phyloP scores from a whole-genome alignment of 1,140 invertebrate genomes.

The Tribolium castaneum region DNA sequence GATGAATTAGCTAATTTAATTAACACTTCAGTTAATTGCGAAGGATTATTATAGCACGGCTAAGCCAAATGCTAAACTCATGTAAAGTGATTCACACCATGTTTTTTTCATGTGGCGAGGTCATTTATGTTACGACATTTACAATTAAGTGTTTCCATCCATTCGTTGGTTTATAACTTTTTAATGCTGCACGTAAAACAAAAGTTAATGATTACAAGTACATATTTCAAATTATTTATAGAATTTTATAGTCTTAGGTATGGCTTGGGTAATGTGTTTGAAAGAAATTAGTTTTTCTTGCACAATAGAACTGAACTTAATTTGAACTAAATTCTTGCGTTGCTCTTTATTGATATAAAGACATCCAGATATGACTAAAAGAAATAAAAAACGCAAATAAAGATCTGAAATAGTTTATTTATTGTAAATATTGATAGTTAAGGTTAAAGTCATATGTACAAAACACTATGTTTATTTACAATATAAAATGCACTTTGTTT shows the following conservation, averaged over 20 bases:
- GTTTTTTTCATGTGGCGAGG: neutral
- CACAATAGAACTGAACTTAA: neutral
- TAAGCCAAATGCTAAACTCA: neutral
- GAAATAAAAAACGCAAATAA: constrained; percentile 5
- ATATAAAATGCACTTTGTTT: constrained; percentile 59
- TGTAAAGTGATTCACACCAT: neutral
- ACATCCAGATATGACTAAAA: no score
- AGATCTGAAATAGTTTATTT: constrained; percentile 56
- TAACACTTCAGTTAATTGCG: neutral
- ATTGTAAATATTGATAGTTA: constrained; percentile 61
- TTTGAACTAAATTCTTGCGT: no score
- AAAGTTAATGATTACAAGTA: neutral
- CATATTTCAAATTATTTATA: neutral
- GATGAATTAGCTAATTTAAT: neutral
- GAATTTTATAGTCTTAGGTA: neutral
- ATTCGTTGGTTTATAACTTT: neutral
- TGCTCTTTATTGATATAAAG: no score
- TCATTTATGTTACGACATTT: neutral
- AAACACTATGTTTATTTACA: constrained; percentile 62
- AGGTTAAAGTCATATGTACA: constrained; percentile 62
- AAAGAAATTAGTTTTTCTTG: constrained; percentile 7
- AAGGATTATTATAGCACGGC: neutral
- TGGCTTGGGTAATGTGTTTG: no score
- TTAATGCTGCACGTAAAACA: neutral
- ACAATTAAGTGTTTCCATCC: neutral